These are phyloP conservation scores for Pollimyrus isidori DNA, from an alignment of 2,113 vertebrate species.

Conservation along the genomic window DNA sequence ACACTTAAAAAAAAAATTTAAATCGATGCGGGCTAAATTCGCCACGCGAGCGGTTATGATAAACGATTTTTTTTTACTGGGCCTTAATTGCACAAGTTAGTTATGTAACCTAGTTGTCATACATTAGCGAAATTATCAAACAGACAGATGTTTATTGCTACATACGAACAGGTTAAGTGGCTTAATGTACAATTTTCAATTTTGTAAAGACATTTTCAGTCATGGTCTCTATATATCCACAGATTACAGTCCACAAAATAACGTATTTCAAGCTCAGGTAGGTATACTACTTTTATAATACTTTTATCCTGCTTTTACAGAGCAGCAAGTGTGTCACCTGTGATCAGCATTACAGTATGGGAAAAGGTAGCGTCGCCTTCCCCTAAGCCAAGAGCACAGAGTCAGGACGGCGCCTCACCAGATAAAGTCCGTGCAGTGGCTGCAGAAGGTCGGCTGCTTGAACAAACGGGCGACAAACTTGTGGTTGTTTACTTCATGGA, in stretches of 20 bases:
- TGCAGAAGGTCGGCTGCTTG: conserved; percentile 89
- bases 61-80: too few species aligned
- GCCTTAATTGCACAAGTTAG: not conserved
- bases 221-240: not conserved
- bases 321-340: conserved; percentile 61
- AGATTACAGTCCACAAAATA: not conserved
- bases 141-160: not conserved
- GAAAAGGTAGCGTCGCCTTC: not conserved
- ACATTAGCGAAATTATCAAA: not conserved
- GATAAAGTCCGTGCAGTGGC: conserved; percentile 88
- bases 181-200: not conserved
- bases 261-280: not conserved
- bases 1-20: too few species aligned
- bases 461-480: conserved; percentile 87
- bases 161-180: conserved; percentile 8
- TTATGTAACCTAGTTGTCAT: not conserved
- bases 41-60: too few species aligned
- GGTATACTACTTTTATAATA: not conserved
- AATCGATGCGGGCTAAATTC: too few species aligned
- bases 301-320: not conserved
- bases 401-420: conserved; percentile 56
- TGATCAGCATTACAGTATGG: conserved; percentile 33
- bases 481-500: conserved; percentile 81
- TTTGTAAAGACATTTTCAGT: not conserved
- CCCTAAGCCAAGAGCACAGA: not conserved